Base-by-base conservation (phyloP, 2,888 invertebrate species). In the Ormyrus nitidulus region DNA sequence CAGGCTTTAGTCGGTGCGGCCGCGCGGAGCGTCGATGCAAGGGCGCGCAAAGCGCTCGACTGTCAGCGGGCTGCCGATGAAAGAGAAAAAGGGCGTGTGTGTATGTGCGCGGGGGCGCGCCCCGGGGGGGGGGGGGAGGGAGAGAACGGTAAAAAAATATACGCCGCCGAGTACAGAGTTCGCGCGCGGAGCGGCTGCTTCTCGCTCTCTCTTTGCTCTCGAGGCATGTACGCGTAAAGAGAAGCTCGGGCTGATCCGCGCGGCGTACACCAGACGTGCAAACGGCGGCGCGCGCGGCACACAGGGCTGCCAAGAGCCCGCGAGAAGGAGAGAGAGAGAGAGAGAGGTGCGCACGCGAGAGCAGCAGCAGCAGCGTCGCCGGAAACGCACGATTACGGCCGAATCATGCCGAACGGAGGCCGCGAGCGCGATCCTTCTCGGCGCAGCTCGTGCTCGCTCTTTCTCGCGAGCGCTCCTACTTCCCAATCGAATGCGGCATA, bases 231-330 rank as follows among this genome's bases (percentile, higher is more conserved):
- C 34, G 34, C 34, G 34, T 34, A 34, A 34, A 34, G 34, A 34
- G 69, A 68, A 69, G 66, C 46, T 44, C 59, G 88, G 88, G 86
- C 89, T 85, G 88, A 87, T 88, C 89, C 75, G 80, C 76, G 61
- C 19, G 49, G 88, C 87, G 87, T 87, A 87, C 88, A 88, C 88
- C 49, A 51, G 70, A 74, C 88, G 85, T 87, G 87, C 34, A 87
- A 88, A 88, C 87, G 85, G 86, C 87, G 88, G 87, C 89, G 87
- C 86, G 54, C 68, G 49, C 84, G 19, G 54, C 44, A 6, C 44
- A 6, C 46, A 11, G 13, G 48, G 61, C 46, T 53, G 59, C 34
- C 34, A 34, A 34, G 34, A 44, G 48, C n/a, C 34, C 54, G 54
- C 64, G 64, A 46, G 34, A 34, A 44, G 64, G 46, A 19, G 10